Conservation (phyloP, 35 echinoderm and acorn worm species). For the Apostichopus japonicus region DNA sequence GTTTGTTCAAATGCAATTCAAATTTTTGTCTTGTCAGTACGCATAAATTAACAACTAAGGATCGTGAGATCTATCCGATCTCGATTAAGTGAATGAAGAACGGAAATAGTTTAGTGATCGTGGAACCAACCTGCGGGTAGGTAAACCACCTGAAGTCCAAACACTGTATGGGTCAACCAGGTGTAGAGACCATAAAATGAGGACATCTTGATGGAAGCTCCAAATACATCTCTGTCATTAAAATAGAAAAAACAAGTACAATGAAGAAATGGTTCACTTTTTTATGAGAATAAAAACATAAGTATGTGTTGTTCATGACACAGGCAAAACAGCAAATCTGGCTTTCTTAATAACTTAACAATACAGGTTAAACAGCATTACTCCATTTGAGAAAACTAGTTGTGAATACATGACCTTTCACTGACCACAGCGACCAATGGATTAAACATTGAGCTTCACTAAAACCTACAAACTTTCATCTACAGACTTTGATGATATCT, state of each 20-base stretch:
- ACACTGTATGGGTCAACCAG: constrained; percentile 91
- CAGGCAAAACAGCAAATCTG: too few relatives aligned
- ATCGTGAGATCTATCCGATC: too few relatives aligned
- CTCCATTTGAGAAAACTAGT: not conserved
- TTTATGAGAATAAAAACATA: not conserved
- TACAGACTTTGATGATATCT: not conserved
- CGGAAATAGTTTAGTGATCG: too few relatives aligned
- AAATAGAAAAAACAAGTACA: not conserved
- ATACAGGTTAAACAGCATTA: not conserved
- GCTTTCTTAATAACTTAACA: not conserved
- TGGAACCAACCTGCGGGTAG: constrained; percentile 83
- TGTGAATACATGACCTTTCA: too few relatives aligned
- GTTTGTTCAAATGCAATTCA: too few relatives aligned
- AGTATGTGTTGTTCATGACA: too few relatives aligned
- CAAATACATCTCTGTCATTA: constrained; percentile 88
- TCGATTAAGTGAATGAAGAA: too few relatives aligned
- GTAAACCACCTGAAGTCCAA: constrained; percentile 90
- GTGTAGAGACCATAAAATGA: constrained; percentile 97
- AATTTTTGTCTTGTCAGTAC: too few relatives aligned
- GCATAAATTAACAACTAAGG: too few relatives aligned
- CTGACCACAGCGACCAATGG: too few relatives aligned
- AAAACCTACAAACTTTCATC: not conserved
- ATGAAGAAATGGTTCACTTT: not conserved
- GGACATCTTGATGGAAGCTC: constrained; percentile 97
- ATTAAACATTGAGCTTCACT: not conserved